phyloP scores from a whole-genome alignment of 2,113 vertebrate species.

The Hydropotes inermis region DNA sequence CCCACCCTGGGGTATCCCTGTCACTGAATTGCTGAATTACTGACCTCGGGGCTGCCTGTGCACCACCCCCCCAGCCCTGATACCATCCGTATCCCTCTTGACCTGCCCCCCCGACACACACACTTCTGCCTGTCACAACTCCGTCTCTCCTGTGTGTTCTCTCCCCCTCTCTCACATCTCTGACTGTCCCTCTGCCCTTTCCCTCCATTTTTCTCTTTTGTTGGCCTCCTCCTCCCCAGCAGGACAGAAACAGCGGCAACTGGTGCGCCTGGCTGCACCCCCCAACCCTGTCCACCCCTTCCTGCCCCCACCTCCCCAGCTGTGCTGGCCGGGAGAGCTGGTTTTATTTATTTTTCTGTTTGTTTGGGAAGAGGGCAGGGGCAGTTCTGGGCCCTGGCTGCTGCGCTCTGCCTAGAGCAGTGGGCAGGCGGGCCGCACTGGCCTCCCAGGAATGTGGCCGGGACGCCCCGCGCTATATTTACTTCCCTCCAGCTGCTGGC shows the following conservation, averaged over 20 bases:
- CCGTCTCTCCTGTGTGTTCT: not conserved
- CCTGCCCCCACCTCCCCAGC: conserved; percentile 54
- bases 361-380: conserved; percentile 79
- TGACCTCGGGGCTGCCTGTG: conserved; percentile 38
- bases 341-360: conserved; percentile 80
- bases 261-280: conserved; percentile 22
- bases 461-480: conserved; percentile 73
- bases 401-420: conserved; percentile 45
- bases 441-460: conserved; percentile 76
- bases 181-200: conserved; percentile 16
- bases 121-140: not conserved
- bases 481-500: conserved; percentile 68
- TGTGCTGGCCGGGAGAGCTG: conserved; percentile 61
- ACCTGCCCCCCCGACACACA: not conserved
- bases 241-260: conserved; percentile 66
- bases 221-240: conserved; percentile 48
- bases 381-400: conserved; percentile 66
- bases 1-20: not conserved
- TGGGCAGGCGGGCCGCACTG: conserved; percentile 61
- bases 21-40: conserved; percentile 43
- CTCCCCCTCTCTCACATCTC: not conserved
- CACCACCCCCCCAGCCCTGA: not conserved
- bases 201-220: conserved; percentile 63
- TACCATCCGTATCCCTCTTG: not conserved
- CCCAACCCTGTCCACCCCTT: conserved; percentile 41